Percentiles rank a stretch among this genome's conserved stretches.
Evolutionary conservation across 2,113 vertebrate species (phyloP).

Genomic region (Sitta europaea): DNA sequence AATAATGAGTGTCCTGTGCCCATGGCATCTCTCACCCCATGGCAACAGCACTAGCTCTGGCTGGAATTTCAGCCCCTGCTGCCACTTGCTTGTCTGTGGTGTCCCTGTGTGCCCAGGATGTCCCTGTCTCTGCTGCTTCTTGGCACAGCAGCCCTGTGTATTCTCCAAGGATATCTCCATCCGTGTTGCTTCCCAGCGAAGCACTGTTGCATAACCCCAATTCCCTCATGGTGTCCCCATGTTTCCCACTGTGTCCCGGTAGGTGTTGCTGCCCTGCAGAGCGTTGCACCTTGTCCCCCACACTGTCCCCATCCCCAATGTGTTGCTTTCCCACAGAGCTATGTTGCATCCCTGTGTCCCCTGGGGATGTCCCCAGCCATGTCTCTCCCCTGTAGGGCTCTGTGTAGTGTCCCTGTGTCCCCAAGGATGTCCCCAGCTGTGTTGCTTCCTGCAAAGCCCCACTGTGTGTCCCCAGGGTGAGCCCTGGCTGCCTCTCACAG

Average conservation of each 20-base stretch:
- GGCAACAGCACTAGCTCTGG: rapidly evolving
- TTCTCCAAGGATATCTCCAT: not conserved
- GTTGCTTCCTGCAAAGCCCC: not conserved
- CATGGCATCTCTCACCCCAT: rapidly evolving
- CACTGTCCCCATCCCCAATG: not conserved
- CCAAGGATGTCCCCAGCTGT: not conserved
- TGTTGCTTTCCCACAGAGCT: not conserved
- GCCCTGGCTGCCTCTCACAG: rapidly evolving
- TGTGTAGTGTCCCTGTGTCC: not conserved
- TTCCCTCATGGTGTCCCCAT: not conserved
- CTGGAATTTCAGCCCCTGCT: not conserved
- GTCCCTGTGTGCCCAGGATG: not conserved
- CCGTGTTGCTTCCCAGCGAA: not conserved
- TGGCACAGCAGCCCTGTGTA: not conserved
- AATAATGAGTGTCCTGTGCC: not conserved
- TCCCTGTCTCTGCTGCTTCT: not conserved
- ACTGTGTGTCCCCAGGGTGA: not conserved
- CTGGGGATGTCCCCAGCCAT: not conserved
- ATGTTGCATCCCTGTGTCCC: not conserved
- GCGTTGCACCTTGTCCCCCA: not conserved
- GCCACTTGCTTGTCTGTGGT: not conserved
- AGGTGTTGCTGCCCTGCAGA: not conserved
- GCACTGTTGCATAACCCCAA: rapidly evolving
- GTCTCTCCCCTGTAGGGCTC: not conserved
- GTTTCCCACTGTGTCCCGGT: not conserved